These are phyloP conservation scores for Lycaon pictus DNA, from an alignment of 2,113 vertebrate genomes.

Conservation along the genomic window DNA sequence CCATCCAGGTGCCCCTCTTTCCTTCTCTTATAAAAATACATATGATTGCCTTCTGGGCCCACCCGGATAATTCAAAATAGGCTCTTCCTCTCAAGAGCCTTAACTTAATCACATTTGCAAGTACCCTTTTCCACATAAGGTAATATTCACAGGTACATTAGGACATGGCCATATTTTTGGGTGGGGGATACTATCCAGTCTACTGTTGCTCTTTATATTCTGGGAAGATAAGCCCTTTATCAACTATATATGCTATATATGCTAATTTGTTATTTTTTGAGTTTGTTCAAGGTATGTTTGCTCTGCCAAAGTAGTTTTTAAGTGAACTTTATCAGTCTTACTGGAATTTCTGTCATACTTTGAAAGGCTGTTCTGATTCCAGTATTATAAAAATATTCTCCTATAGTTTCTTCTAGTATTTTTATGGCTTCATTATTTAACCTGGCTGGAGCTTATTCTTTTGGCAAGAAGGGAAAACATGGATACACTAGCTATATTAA, in stretches of 20 bases:
- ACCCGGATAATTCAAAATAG: background rate
- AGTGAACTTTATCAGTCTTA: background rate
- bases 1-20: background rate
- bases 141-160: background rate
- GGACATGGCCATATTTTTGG: background rate
- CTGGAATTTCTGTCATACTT: slow-evolving; percentile 8
- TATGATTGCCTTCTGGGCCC: background rate
- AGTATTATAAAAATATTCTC: slow-evolving; percentile 2
- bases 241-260: background rate
- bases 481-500: background rate
- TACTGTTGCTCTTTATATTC: background rate
- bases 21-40: background rate
- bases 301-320: background rate
- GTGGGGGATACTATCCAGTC: background rate
- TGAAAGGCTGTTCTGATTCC: background rate
- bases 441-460: background rate
- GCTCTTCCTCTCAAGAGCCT: background rate
- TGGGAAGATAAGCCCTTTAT: background rate
- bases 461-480: slow-evolving; percentile 1
- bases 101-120: background rate
- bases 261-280: background rate
- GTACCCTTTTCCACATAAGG: background rate
- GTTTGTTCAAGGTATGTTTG: slow-evolving; percentile 16
- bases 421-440: background rate
- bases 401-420: background rate